Base-by-base conservation (phyloP, 2,888 invertebrate species). In the Ommatoiulus sabulosus region DNA sequence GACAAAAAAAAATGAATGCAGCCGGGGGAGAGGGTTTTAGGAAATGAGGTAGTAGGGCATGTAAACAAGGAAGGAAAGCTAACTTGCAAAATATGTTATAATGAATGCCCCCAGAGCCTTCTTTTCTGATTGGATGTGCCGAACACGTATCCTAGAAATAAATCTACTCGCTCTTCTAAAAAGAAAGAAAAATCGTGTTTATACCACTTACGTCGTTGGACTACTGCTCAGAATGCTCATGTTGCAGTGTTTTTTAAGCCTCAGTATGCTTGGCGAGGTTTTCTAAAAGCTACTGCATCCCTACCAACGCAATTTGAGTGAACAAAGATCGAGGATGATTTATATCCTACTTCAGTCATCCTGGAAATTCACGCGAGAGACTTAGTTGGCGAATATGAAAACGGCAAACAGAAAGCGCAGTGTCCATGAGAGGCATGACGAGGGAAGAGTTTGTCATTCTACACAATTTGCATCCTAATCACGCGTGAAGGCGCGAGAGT, bases 381-480 rank as follows among this genome's bases (percentile, higher is more conserved):
- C 15, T 7, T 3, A 52, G 12, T 46, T 52, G 6, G 15, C 52
- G 15, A 52, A 52, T 15, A 52, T 15, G 7, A 52, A 52, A 52
- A 15, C 8, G 15, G 52, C 8, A 52, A 52, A 15, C 52, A 12
- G 15, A 52, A 52, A 12, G 15, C 52, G 15, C 7, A 52, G 52
- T 3, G 12, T 46, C 46, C 46, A 46, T 46, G 8, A 46, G 63
- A 12, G 3, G n/a, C 63, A 63, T 63, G 3, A 7, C 12, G 17
- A 20, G 63, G n/a, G n/a, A 63, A 63, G 63, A 63, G 17, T n/a
- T 63, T 20, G n/a, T 63, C 63, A 3, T n/a, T 63, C 63, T 4
- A 63, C n/a, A 63, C 63, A 63, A 63, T 63, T 63, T 63, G n/a
- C 63, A 63, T 52, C 52, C 15, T 52, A 52, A 52, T 52, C 52